Evolutionary conservation across 2,797 vertebrate species (phyloP), one percentile per base, ranked within the genome.

Genomic region (Mastacembelus armatus): DNA sequence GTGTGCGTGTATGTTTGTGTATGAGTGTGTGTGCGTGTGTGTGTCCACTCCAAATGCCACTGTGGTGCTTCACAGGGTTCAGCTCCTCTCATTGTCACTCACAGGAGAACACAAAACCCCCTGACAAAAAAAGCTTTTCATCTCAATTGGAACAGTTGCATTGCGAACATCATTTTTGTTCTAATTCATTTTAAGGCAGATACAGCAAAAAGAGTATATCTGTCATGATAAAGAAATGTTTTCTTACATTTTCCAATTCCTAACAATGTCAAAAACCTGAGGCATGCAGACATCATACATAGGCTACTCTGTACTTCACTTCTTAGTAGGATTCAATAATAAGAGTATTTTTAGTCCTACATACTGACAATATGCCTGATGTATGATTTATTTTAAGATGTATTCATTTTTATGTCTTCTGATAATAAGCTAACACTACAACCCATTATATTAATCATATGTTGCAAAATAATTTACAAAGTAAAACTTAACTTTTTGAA

Each of bases 21-120:
- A 50, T 22, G 62, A 26, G 63, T 15, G 47, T 39, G 61, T 33
- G 58, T 33, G 66, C n/a, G n/a, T n/a, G n/a, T 54, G 81, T 62
- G 71, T 74, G 77, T 89, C 80, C 88, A 85, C 88, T 92, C 87
- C 85, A 92, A 93, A 93, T 93, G 89, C 92, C 92, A 92, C 72
- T 30, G 77, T 58, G 71, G 74, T 77, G 83, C 81, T 89, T 84
- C 86, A 83, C 74, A 74, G 77, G 82, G 81, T 91, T 90, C 79
- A 64, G 63, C 66, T 85, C 66, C 66, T 80, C 70, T 78, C 79
- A 68, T 79, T 75, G 71, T 85, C 83, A 47, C 55, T 68, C 63
- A 73, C 67, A 64, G 50, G 63, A 81, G 70, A 69, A 61, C 6
- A 9, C 30, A 43, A 39, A 47, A 63, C 64, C 42, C 73, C 32